Evolutionary conservation across 2,888 invertebrate species (phyloP), one percentile per base, ranked within the genome.

Genomic region (Piscicola geometra): DNA sequence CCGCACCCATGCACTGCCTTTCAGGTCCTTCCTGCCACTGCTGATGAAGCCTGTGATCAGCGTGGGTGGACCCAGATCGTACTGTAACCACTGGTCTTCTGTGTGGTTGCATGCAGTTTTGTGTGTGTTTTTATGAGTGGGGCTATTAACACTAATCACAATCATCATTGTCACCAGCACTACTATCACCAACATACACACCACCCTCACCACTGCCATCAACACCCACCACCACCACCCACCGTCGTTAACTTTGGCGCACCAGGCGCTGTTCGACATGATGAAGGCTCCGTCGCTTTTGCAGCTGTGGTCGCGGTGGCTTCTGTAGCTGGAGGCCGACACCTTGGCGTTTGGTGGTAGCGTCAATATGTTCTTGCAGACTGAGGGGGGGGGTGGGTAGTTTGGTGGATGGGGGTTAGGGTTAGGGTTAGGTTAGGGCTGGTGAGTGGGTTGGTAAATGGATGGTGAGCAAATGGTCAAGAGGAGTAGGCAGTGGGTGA

Each of bases 41-140:
- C 86, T 87, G n/a, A 87, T 82, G 21, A 88, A 81, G 0, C 87
- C 88, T 0, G 88, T 88, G 1, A 88, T 83, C 33, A 84, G 82
- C 50, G 87, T 86, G 0, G 88, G 87, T 0, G 87, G 87, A 1
- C 88, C 88, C 9, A 88, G 82, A 80, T 88, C 88, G 35, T 87
- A 83, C 80, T 88, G 87, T 9, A 88, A 82, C 88, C 88, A 88
- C 78, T 87, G 87, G 36, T 86, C 81, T 41, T 83, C 88, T 87
- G 80, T 5, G 73, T 36, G 35, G 25, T 56, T 25, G 25, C 60
- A 56, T 5, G 60, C 15, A 15, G 5, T 5, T 5, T 41, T 9
- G 15, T 15, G 41, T 15, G 41, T 41, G 41, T 5, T 41, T 25
- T 3, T n/a, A 56, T 5, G 60, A 9, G 41, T 41, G 41, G 41